phyloP scores from a whole-genome alignment of 2,113 vertebrate species.

The Penelope pileata region DNA sequence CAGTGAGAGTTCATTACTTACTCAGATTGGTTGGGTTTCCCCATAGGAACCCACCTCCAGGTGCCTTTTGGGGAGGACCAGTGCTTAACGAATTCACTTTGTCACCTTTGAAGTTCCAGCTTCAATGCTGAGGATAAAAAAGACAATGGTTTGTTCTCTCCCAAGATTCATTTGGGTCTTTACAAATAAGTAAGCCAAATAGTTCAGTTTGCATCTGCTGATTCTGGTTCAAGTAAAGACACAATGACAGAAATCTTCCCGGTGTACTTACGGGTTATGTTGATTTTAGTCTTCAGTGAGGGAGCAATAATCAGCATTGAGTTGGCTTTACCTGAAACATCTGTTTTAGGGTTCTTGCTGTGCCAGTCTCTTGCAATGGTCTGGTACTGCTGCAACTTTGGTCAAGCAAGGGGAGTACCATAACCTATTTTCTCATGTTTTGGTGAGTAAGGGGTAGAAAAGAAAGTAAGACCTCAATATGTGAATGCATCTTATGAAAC shows the following conservation, averaged over 20 bases:
- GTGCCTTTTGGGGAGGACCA: background rate
- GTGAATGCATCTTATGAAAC: background rate
- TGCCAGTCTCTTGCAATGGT: background rate
- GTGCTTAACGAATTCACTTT: background rate
- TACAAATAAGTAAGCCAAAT: background rate
- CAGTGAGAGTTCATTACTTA: background rate
- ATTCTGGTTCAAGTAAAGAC: background rate
- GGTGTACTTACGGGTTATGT: background rate
- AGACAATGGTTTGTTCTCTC: background rate
- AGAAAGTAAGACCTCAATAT: background rate
- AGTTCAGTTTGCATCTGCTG: background rate
- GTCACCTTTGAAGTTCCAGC: background rate
- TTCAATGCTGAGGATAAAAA: background rate
- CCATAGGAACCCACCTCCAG: background rate
- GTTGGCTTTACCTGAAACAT: background rate
- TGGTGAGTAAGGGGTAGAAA: background rate
- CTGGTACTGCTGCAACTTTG: background rate
- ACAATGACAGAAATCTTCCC: background rate
- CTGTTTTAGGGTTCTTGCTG: background rate
- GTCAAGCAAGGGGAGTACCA: background rate
- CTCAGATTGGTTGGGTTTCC: background rate
- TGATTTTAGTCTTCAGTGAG: background rate
- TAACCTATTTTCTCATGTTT: background rate
- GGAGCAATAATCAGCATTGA: background rate
- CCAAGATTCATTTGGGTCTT: background rate